Percentiles rank a stretch among this genome's conserved stretches.
Evolutionary conservation across 2,113 vertebrate species (phyloP).

Genomic region (Salminus brasiliensis): DNA sequence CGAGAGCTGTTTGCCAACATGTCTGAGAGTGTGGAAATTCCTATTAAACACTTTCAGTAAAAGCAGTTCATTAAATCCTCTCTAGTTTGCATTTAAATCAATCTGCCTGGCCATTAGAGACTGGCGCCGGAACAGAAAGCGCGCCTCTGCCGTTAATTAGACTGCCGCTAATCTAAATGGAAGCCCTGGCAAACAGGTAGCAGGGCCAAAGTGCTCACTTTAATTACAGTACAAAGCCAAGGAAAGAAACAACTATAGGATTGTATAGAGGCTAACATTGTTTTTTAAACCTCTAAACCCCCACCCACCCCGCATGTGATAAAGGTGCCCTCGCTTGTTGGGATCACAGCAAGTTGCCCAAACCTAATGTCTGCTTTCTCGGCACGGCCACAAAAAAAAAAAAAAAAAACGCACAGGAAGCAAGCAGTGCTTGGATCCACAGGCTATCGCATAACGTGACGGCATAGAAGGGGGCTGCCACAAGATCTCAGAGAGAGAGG

Average conservation of each 20-base stretch:
- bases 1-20: constrained; percentile 70
- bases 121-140: constrained; percentile 65
- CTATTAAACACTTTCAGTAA: constrained; percentile 74
- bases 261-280: constrained; percentile 54
- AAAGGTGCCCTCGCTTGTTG: not conserved
- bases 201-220: constrained; percentile 71
- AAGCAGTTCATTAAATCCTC: constrained; percentile 80
- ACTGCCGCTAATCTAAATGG: constrained; percentile 75
- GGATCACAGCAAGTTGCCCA: not conserved
- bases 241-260: constrained; percentile 34
- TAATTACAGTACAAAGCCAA: constrained; percentile 71
- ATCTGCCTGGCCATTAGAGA: constrained; percentile 77
- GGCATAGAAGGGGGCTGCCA: not conserved
- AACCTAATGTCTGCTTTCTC: not conserved
- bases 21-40: constrained; percentile 68
- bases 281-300: constrained; percentile 24
- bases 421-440: not conserved
- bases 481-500: not conserved
- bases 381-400: not conserved
- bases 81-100: constrained; percentile 82
- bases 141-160: constrained; percentile 72
- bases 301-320: not conserved
- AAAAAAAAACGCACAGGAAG: not conserved
- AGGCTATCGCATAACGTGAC: constrained; percentile 4
- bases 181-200: constrained; percentile 69